Percentiles rank a stretch among this genome's conserved stretches.
phyloP scores from a whole-genome alignment of 2,113 vertebrate genomes.

The Centrocercus urophasianus region DNA sequence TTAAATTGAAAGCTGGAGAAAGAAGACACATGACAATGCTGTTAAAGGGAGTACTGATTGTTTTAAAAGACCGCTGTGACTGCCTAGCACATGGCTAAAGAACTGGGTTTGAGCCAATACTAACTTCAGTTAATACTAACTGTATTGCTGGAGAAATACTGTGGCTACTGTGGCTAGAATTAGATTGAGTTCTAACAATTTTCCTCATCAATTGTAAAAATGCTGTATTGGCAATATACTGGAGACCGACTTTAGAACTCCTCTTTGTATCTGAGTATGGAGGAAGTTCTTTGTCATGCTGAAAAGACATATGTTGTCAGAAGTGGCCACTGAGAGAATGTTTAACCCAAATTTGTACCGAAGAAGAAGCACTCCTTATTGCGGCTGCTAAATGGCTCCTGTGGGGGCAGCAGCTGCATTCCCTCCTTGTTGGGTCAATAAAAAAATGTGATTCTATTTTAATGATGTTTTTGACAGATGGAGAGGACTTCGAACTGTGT shows the following conservation, averaged over 20 bases:
- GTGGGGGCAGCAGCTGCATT: not conserved
- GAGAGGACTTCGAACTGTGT: not conserved
- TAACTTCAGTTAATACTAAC: not conserved
- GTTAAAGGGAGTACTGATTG: not conserved
- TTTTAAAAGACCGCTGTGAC: not conserved
- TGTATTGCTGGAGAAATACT: not conserved
- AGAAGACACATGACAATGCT: not conserved
- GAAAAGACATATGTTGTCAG: not conserved
- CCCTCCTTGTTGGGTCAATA: not conserved
- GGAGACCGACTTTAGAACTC: not conserved
- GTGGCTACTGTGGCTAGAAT: not conserved
- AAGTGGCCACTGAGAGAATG: not conserved
- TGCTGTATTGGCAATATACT: not conserved
- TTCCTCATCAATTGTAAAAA: not conserved
- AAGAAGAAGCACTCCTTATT: not conserved
- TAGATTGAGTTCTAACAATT: not conserved
- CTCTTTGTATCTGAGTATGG: not conserved
- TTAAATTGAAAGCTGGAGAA: not conserved
- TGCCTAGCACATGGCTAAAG: not conserved
- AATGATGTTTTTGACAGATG: not conserved
- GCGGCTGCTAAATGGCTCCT: not conserved
- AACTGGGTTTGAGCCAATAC: not conserved
- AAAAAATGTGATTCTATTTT: not conserved
- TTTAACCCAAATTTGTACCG: rapidly evolving
- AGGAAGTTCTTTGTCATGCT: not conserved